A percentile compares a stretch with the other conserved stretches of the same genome.
phyloP scores from a whole-genome alignment of 2,113 vertebrate species.

The Spheniscus mendiculus region DNA sequence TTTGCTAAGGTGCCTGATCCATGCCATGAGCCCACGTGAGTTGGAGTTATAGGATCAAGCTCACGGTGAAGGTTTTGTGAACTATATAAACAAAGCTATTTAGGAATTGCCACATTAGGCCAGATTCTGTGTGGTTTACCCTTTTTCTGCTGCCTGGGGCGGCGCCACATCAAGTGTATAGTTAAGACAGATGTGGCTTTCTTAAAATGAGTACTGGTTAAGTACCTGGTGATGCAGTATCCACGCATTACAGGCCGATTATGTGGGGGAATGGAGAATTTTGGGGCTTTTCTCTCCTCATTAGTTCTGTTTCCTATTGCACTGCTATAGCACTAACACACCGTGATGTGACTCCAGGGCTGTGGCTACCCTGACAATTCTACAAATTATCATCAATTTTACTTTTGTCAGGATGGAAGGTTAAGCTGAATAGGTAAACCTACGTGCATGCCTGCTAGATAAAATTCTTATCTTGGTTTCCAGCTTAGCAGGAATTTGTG shows the following conservation, averaged over 20 bases:
- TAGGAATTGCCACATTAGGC: background rate
- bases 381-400: background rate
- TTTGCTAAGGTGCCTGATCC: background rate
- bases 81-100: fast-evolving
- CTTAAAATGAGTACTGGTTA: background rate
- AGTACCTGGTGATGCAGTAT: background rate
- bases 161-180: background rate
- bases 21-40: fast-evolving
- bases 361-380: background rate
- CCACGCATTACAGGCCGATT: fast-evolving
- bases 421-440: background rate
- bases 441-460: background rate
- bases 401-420: background rate
- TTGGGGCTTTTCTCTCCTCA: background rate
- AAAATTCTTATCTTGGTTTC: background rate
- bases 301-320: background rate
- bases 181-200: background rate
- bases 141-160: background rate
- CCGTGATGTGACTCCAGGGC: background rate
- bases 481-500: background rate
- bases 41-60: background rate
- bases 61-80: background rate
- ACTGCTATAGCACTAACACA: fast-evolving
- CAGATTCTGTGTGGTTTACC: background rate
- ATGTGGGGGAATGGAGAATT: background rate